Base-by-base conservation (phyloP, 2,888 invertebrate species). In the Gastrophysa polygoni region DNA sequence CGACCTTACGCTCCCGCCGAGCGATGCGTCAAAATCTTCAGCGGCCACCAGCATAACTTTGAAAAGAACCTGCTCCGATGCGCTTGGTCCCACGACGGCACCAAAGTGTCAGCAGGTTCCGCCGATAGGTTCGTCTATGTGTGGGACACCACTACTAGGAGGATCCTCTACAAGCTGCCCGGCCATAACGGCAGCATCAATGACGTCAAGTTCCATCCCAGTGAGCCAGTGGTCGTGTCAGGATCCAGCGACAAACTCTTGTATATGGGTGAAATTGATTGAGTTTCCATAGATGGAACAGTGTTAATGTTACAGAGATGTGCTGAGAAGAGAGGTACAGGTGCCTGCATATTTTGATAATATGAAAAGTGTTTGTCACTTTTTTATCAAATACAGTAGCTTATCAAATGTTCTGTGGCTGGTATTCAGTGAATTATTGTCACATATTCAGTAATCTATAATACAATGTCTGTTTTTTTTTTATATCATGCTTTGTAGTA, bases 121-220 rank as follows among this genome's bases (percentile, higher is more conserved):
- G 92, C 97, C 0, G 99, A 99, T 83, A 87, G 98, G 49, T 95
- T 91, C 82, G 92, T 98, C 28, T 96, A 98, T 81, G 86, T 99
- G 64, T 99, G 99, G 99, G 98, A 99, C 81, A 96, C 96, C 1
- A 93, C 93, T 1, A 89, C 93, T 0, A 86, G 97, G 24, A 87
- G 96, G 64, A 92, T 98, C 71, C 82, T 97, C 32, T 99, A 98
- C 84, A 97, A 96, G 83, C 85, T 99, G 71, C 98, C 99, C 0
- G 99, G 99, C 0, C 99, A 99, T 82, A 93, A 95, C 82, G 99
- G 99, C 34, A 92, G 96, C 66, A 96, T 99, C 24, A 98, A 98
- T 79, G 96, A 95, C 79, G 90, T 96, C 0, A 93, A 95, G 81
- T 97, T 99, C 81, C 98, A 99, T 83, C 93, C 92, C 0, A 88